Percentiles rank a stretch among this genome's conserved stretches.
phyloP scores from a whole-genome alignment of 2,797 vertebrate genomes.

The Thalassophryne amazonica region DNA sequence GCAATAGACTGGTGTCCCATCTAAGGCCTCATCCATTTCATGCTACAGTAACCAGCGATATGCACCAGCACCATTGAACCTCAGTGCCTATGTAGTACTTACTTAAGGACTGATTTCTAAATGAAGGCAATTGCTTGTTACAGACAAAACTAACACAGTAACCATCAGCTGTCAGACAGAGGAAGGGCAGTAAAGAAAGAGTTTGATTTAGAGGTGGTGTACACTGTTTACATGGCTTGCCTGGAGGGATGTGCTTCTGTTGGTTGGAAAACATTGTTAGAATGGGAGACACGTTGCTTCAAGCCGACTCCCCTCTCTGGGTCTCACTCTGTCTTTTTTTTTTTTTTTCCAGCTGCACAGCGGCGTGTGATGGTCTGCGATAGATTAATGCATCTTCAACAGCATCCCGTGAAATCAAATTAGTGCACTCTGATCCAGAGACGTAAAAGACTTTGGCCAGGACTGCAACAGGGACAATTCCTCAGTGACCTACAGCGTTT shows the following conservation, averaged over 20 bases:
- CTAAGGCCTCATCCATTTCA: too few relatives aligned
- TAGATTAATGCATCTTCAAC: slow-evolving; percentile 82
- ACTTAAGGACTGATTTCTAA: too few relatives aligned
- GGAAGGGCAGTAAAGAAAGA: neutral
- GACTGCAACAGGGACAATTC: slow-evolving; percentile 51
- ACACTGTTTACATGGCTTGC: slow-evolving; percentile 68
- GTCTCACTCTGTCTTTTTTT: slow-evolving; percentile 60
- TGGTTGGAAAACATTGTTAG: slow-evolving; percentile 65
- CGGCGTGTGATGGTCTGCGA: slow-evolving; percentile 75
- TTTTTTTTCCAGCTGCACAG: slow-evolving; percentile 68
- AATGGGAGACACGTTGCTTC: slow-evolving; percentile 68
- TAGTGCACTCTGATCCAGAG: slow-evolving; percentile 77
- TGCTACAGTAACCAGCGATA: too few relatives aligned
- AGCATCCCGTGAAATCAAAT: slow-evolving; percentile 82
- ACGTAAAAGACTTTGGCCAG: slow-evolving; percentile 58
- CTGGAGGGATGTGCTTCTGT: slow-evolving; percentile 66
- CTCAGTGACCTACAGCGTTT: slow-evolving; percentile 46
- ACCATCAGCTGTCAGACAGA: slow-evolving; percentile 5
- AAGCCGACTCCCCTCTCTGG: slow-evolving; percentile 52
- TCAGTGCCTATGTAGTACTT: too few relatives aligned
- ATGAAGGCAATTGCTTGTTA: slow-evolving; percentile 1
- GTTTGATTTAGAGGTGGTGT: slow-evolving; percentile 69
- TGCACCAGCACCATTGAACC: too few relatives aligned
- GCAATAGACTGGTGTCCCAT: too few relatives aligned
- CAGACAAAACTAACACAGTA: slow-evolving; percentile 1